phyloP scores from a whole-genome alignment of 2,888 invertebrate species.

The Harmothoe impar region DNA sequence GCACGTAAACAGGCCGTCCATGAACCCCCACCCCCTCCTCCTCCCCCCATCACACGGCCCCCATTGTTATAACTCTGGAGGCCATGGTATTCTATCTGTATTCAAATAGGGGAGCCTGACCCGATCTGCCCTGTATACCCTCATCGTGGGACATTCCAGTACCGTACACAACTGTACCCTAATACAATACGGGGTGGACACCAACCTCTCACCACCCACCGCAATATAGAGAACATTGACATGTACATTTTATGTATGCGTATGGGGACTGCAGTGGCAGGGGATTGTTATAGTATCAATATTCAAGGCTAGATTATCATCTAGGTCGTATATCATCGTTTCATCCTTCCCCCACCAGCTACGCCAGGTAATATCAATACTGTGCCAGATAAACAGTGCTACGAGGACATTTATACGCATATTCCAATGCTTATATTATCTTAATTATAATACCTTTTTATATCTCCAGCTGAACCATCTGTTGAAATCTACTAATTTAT shows the following conservation, averaged over 20 bases:
- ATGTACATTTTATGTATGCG: background rate
- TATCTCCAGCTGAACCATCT: too few relatives aligned
- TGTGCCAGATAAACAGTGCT: too few relatives aligned
- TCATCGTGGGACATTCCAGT: background rate
- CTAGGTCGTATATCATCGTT: too few relatives aligned
- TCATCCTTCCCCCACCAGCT: too few relatives aligned
- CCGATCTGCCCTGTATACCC: background rate
- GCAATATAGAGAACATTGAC: background rate
- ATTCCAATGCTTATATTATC: too few relatives aligned
- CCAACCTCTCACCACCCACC: background rate
- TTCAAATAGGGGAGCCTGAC: slow-evolving; percentile 13
- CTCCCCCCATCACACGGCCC: background rate
- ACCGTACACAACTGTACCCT: background rate
- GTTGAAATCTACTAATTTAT: too few relatives aligned
- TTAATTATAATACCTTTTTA: too few relatives aligned
- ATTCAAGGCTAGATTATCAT: too few relatives aligned
- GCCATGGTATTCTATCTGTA: background rate
- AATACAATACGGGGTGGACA: slow-evolving; percentile 11
- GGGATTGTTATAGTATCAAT: too few relatives aligned
- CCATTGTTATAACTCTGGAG: background rate
- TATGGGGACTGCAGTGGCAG: too few relatives aligned
- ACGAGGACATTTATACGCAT: too few relatives aligned
- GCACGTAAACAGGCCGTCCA: slow-evolving; percentile 1
- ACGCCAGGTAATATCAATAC: too few relatives aligned
- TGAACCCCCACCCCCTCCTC: background rate